Percentiles rank a stretch among this genome's conserved stretches.
These are phyloP conservation scores for Betta splendens DNA, from an alignment of 2,797 vertebrate genomes.

Conservation along the genomic window DNA sequence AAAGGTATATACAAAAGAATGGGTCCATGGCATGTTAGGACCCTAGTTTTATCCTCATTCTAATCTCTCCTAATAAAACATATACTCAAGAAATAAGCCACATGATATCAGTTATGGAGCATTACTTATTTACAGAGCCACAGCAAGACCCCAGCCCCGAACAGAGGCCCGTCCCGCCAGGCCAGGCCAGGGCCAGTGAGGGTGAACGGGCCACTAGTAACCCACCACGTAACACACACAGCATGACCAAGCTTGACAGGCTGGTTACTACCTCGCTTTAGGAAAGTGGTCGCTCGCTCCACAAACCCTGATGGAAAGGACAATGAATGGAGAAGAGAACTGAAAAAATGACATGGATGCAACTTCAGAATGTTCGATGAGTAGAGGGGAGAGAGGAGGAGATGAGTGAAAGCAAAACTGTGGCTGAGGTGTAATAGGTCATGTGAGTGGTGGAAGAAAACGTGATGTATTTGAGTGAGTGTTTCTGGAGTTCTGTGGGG, in stretches of 20 bases:
- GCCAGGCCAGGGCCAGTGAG: slow-evolving; percentile 40
- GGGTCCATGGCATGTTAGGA: not conserved
- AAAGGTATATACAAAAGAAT: no score
- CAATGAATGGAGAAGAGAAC: slow-evolving; percentile 80
- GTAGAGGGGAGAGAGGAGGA: slow-evolving; percentile 45
- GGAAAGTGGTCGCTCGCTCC: slow-evolving; percentile 90
- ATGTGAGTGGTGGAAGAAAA: not conserved
- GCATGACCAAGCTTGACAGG: slow-evolving; percentile 75
- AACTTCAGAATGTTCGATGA: slow-evolving; percentile 56
- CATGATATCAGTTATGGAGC: not conserved
- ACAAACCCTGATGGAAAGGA: slow-evolving; percentile 89
- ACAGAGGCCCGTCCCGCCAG: slow-evolving; percentile 62
- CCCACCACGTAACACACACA: slow-evolving; percentile 73
- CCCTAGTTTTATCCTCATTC: not conserved
- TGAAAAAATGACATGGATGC: slow-evolving; percentile 68
- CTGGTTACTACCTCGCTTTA: slow-evolving; percentile 92
- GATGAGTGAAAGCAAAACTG: not conserved
- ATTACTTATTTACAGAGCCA: slow-evolving; percentile 13
- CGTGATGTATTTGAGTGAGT: not conserved
- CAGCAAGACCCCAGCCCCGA: slow-evolving; percentile 49
- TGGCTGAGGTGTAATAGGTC: not conserved
- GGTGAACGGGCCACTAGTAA: slow-evolving; percentile 49
- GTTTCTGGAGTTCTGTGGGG: not conserved
- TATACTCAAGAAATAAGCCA: slow-evolving; percentile 7
- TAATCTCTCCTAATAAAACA: not conserved